A percentile compares a stretch with the other conserved stretches of the same genome.
Evolutionary conservation across 2,797 vertebrate species (phyloP).

Genomic region (Capromys pilorides): DNA sequence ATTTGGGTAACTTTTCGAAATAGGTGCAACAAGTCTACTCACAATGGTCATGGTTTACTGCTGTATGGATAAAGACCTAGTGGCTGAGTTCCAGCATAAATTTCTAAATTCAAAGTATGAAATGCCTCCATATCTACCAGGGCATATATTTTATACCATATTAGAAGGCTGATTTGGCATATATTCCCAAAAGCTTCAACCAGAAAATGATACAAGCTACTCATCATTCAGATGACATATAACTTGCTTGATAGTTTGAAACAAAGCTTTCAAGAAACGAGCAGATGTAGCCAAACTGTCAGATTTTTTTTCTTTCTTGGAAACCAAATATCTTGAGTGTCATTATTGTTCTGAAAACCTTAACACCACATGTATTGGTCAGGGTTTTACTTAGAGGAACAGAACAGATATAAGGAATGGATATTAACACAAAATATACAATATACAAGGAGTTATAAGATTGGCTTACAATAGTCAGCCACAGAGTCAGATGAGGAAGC

Average conservation of each 20-base stretch:
- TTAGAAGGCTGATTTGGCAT: not conserved
- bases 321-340: not conserved
- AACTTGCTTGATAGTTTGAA: not conserved
- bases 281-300: not conserved
- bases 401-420: too few species aligned
- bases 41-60: not conserved
- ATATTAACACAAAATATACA: too few species aligned
- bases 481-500: too few species aligned
- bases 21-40: not conserved
- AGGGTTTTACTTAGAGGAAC: too few species aligned
- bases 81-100: not conserved
- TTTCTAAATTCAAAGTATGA: not conserved
- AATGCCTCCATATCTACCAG: not conserved
- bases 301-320: not conserved
- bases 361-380: too few species aligned
- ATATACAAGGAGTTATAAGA: too few species aligned
- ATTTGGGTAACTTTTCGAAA: not conserved
- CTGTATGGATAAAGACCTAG: not conserved
- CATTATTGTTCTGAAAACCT: too few species aligned
- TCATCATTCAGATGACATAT: not conserved
- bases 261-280: not conserved
- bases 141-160: not conserved
- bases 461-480: too few species aligned
- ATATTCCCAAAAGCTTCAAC: not conserved
- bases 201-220: not conserved